Base-by-base conservation (phyloP, 2,888 invertebrate species). In the Petrophora chlorosata region DNA sequence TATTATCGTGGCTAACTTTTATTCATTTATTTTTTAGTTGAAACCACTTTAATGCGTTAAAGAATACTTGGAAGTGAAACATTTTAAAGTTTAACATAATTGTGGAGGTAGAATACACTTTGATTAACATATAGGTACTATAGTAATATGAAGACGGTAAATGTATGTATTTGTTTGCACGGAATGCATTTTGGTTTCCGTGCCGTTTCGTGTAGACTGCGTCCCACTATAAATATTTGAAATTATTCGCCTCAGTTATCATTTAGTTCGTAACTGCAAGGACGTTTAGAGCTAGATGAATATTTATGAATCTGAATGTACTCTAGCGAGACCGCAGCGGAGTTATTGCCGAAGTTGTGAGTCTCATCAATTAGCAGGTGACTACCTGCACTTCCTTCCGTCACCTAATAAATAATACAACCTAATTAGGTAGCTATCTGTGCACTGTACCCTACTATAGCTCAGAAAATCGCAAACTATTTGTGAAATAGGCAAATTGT, bases 301-400 rank as follows among this genome's bases (percentile, higher is more conserved):
- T 59, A 61, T 58, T 48, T 58, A 58, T 61, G 58, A 60, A 46
- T 46, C 44, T 13, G 53, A 55, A 53, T 61, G 53, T 61, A 56
- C 52, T 53, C 49, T 38, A 45, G 53, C 52, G 47, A 59, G 56
- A 53, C 56, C 46, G 54, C 53, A 45, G 45, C 50, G 53, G 57
- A 70, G 63, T 70, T 73, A 68, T 66, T 57, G 63, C 45, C 56
- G 40, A 65, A 69, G 64, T 71, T 67, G 61, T 29, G 53, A 59
- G 28, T 56, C 53, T 65, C 63, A 61, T 62, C 64, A 62, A 65
- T 66, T 64, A 65, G 57, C 49, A 55, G 56, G 53, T 53, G 52
- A 41, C 55, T 51, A 36, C 49, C 29, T 60, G 60, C 56, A 53
- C 46, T 44, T 56, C 40, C 56, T 56, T 54, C 49, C 53, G 40